Conservation (phyloP, 2,888 invertebrate genomes). For the Leptinotarsa juncta region DNA sequence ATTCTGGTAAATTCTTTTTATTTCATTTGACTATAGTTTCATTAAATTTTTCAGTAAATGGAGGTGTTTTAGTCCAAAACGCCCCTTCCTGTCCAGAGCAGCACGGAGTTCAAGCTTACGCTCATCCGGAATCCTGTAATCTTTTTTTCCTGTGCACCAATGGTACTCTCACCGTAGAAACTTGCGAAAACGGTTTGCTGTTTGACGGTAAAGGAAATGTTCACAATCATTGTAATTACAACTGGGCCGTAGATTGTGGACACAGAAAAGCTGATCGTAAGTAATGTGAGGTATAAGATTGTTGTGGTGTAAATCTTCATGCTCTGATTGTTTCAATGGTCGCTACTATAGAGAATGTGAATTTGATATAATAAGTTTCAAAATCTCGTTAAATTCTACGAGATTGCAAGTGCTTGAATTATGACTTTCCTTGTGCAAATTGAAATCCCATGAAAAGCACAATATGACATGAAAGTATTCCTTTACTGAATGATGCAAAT, state of each 20-base stretch:
- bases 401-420: too few species aligned
- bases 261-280: constrained; percentile 83
- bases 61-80: constrained; percentile 71
- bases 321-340: constrained; percentile 12
- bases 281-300: constrained; percentile 57
- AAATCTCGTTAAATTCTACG: not conserved
- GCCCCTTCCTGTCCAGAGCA: constrained; percentile 85
- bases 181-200: constrained; percentile 90
- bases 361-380: not conserved
- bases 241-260: constrained; percentile 92
- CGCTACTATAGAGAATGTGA: not conserved
- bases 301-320: not conserved
- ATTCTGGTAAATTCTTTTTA: too few species aligned
- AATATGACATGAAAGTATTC: too few species aligned
- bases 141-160: constrained; percentile 93
- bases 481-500: too few species aligned
- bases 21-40: too few species aligned
- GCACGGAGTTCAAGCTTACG: constrained; percentile 84
- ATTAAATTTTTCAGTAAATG: constrained; percentile 68
- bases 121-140: constrained; percentile 88
- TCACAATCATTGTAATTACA: constrained; percentile 93
- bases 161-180: constrained; percentile 89
- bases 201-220: constrained; percentile 92
- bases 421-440: too few species aligned
- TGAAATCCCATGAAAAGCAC: too few species aligned